Conservation (phyloP, 1,140 invertebrate species). For the Drosophila biarmipes region DNA sequence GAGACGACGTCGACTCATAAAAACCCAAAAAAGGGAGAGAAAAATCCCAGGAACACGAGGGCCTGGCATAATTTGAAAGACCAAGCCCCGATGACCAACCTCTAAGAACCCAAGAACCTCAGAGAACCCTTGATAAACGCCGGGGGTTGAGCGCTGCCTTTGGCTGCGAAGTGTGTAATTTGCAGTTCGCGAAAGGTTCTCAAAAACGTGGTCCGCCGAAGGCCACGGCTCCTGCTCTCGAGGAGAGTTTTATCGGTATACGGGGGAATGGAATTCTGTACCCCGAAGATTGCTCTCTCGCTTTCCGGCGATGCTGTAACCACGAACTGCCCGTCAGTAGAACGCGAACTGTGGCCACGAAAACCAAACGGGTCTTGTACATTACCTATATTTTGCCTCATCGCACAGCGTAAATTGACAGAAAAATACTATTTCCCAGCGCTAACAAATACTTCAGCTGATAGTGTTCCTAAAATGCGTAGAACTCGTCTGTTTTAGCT, state of each 20-base stretch:
- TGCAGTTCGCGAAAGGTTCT: constrained; percentile 64
- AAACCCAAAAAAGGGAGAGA: constrained; percentile 18
- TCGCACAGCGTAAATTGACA: constrained; percentile 9
- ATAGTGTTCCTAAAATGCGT: constrained; percentile 25
- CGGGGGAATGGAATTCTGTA: neutral
- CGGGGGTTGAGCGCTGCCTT: constrained; percentile 38
- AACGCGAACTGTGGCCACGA: constrained; percentile 68
- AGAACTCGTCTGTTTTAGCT: constrained; percentile 21
- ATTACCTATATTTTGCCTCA: constrained; percentile 1
- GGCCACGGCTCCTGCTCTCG: constrained; percentile 12
- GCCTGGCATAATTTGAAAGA: constrained; percentile 53
- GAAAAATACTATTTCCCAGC: neutral
- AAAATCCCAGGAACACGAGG: constrained; percentile 38
- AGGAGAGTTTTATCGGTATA: constrained; percentile 17
- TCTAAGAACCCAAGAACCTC: constrained; percentile 30
- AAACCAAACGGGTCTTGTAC: constrained; percentile 29
- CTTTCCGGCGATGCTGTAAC: constrained; percentile 61
- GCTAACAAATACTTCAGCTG: neutral
- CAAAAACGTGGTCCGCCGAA: constrained; percentile 32
- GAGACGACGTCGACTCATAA: constrained; percentile 6
- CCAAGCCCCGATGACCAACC: constrained; percentile 31
- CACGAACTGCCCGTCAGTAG: constrained; percentile 61
- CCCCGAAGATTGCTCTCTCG: constrained; percentile 26
- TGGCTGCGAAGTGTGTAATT: constrained; percentile 63
- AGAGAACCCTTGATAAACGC: constrained; percentile 56